Evolutionary conservation across 2,113 vertebrate genomes (phyloP), one percentile per base, ranked within the genome.

Genomic region (Clarias magur): DNA sequence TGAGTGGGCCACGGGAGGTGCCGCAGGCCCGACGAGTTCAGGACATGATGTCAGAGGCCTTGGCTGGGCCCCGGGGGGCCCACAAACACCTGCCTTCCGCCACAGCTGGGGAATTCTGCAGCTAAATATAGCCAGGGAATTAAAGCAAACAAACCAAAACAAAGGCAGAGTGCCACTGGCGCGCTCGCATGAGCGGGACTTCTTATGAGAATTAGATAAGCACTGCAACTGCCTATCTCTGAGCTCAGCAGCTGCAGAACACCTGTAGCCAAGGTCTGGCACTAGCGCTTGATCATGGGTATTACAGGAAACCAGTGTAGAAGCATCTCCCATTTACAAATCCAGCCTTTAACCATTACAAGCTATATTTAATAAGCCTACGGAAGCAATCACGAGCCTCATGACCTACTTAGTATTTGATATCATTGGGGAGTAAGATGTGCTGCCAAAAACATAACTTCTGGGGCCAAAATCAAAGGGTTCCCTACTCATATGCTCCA

Each of bases 81-180:
- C 89, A 68, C 89, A 91, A 88, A 91, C 94, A 95, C 93, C 94
- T 95, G 93, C 92, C 90, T 93, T 91, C 92, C 85, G 70, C 90
- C 76, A 10, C 91, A 91, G 92, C 92, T 87, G 90, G 93, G 94
- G 93, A 93, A 92, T 94, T 95, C 92, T 89, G 84, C 82, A 54
- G 93, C 93, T 95, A 94, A 94, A 95, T 93, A 92, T 93, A 94
- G 91, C 85, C 4, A 86, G 59, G 48, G 63, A 92, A 92, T 92
- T 92, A 91, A 91, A 90, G 90, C 91, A 90, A 91, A 91, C 88
- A 92, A 91, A 93, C 91, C 92, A 82, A 89, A 91, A 93, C 90
- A 94, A 92, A 94, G 91, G 89, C 80, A 72, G 72, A 83, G 70
- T 90, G 9, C 85, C 54, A 75, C 91, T 89, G 60, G 83, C 75